Conservation (phyloP, 2,888 invertebrate species). For the Epinotia demarniana region DNA sequence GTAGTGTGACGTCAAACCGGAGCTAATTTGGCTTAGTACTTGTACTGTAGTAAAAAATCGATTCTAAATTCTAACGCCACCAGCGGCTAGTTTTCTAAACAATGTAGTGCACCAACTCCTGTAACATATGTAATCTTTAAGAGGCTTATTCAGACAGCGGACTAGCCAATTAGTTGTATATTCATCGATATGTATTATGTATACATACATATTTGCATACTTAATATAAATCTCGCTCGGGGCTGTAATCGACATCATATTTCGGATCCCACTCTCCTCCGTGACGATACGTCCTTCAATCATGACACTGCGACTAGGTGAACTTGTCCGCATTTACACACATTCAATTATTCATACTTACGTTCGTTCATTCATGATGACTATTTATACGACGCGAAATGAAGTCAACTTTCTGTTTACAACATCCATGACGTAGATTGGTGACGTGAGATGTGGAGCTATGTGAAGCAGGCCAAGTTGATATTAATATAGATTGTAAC, state of each 20-base stretch:
- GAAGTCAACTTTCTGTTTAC: constrained; percentile 40
- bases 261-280: constrained; percentile 22
- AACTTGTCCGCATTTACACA: constrained; percentile 40
- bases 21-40: too few relatives aligned
- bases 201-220: constrained; percentile 13
- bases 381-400: constrained; percentile 9
- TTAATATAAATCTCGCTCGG: not conserved
- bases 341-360: constrained; percentile 40
- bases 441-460: not conserved
- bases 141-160: not conserved
- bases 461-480: constrained; percentile 3
- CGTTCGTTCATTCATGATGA: constrained; percentile 33
- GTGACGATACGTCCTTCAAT: constrained; percentile 38
- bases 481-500: not conserved
- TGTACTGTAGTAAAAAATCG: not conserved
- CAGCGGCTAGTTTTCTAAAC: not conserved
- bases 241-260: constrained; percentile 13
- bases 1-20: too few relatives aligned
- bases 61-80: not conserved
- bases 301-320: constrained; percentile 36
- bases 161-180: constrained; percentile 10
- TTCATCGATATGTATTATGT: constrained; percentile 6
- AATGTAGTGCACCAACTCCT: not conserved
- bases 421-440: constrained; percentile 13
- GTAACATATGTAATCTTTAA: not conserved